These are phyloP conservation scores for Harlomillsia oculata DNA, from an alignment of 1,140 invertebrate species.

Conservation along the genomic window DNA sequence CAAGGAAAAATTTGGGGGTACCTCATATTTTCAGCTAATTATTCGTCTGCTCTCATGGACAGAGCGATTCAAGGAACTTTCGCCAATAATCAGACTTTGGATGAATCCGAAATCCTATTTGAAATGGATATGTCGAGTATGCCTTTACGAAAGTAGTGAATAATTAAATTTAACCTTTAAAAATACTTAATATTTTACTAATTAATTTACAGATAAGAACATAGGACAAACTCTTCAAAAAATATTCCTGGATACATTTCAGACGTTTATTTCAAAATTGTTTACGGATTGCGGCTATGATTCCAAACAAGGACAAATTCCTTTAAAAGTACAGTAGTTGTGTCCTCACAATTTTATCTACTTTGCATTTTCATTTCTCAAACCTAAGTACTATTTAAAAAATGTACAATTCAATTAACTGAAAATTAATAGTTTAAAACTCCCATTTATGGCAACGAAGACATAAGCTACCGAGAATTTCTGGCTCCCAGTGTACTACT, in stretches of 20 bases:
- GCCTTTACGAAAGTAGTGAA: too few relatives aligned
- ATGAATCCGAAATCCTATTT: not conserved
- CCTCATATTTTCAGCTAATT: not conserved
- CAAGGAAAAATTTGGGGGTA: not conserved
- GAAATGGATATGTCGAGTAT: not conserved
- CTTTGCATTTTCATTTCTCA: not conserved
- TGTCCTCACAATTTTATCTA: not conserved
- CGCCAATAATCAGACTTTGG: not conserved
- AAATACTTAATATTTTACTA: too few relatives aligned
- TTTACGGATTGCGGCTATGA: not conserved
- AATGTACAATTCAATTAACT: not conserved
- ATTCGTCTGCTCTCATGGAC: not conserved
- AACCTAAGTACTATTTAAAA: too few relatives aligned
- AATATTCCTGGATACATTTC: conserved; percentile 6
- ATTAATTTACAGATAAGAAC: too few relatives aligned
- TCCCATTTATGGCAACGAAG: conserved; percentile 15
- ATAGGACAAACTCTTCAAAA: conserved; percentile 10
- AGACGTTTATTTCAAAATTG: not conserved
- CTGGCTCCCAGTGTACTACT: conserved; percentile 16
- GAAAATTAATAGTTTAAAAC: conserved; percentile 12
- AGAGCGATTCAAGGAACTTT: not conserved
- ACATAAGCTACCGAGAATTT: conserved; percentile 20
- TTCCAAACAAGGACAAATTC: not conserved
- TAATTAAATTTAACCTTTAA: too few relatives aligned
- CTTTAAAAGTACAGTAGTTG: not conserved